phyloP scores from a whole-genome alignment of 1,140 invertebrate genomes.

The Drosophila pachea region DNA sequence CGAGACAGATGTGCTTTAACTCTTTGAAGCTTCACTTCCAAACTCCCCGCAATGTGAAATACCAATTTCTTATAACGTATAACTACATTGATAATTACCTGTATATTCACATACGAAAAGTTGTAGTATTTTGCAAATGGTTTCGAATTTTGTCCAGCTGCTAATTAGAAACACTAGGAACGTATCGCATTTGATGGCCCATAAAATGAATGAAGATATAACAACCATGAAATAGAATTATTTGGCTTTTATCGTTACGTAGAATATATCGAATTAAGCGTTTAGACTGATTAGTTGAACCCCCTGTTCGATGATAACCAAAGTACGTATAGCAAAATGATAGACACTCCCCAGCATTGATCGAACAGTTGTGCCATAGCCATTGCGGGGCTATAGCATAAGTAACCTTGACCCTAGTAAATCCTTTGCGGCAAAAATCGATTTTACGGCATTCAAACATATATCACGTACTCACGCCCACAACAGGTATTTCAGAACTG shows the following conservation, averaged over 20 bases:
- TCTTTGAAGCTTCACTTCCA: too few relatives aligned
- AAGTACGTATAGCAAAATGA: background rate
- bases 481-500: background rate
- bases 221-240: slow-evolving; percentile 43
- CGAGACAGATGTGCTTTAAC: too few relatives aligned
- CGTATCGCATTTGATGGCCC: slow-evolving; percentile 20
- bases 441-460: slow-evolving; percentile 35
- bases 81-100: too few relatives aligned
- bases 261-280: slow-evolving; percentile 1
- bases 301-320: slow-evolving; percentile 8
- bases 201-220: slow-evolving; percentile 20
- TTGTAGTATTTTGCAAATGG: background rate
- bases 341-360: too few relatives aligned
- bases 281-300: background rate
- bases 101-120: too few relatives aligned
- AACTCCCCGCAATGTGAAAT: too few relatives aligned
- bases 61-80: too few relatives aligned
- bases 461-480: background rate
- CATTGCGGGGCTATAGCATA: too few relatives aligned
- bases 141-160: slow-evolving; percentile 28
- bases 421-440: slow-evolving; percentile 34
- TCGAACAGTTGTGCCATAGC: too few relatives aligned
- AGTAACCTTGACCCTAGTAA: slow-evolving; percentile 44
- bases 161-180: slow-evolving; percentile 2
- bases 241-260: slow-evolving; percentile 5